phyloP scores from a whole-genome alignment of 2,888 invertebrate species.

The Meliscaeva auricollis region DNA sequence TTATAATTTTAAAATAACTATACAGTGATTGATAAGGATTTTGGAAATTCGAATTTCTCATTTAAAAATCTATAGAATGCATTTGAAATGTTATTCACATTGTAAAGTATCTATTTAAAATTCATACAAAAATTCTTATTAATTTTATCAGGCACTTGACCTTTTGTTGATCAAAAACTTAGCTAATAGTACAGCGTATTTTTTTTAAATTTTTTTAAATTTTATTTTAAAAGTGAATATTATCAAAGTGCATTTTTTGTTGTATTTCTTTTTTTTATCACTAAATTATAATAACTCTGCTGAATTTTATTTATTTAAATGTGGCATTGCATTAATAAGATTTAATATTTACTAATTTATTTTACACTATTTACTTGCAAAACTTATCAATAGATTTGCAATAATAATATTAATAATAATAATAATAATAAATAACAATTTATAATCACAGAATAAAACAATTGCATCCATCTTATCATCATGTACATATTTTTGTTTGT shows the following conservation, averaged over 20 bases:
- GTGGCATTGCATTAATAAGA: constrained; percentile 8
- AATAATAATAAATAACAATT: constrained; percentile 42
- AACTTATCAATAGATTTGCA: constrained; percentile 47
- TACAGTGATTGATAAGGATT: constrained; percentile 29
- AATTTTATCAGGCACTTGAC: constrained; percentile 50
- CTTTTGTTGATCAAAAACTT: constrained; percentile 55
- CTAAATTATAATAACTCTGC: constrained; percentile 52
- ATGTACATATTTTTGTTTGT: constrained; percentile 18
- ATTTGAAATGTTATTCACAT: constrained; percentile 22
- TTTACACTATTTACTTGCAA: constrained; percentile 40
- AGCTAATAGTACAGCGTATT: constrained; percentile 27
- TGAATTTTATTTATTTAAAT: constrained; percentile 14
- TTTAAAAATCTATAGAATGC: constrained; percentile 24
- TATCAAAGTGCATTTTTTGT: constrained; percentile 55
- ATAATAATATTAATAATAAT: constrained; percentile 20
- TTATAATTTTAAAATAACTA: not conserved
- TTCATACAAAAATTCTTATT: constrained; percentile 49
- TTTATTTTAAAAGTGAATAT: constrained; percentile 59
- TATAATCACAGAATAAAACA: constrained; percentile 72
- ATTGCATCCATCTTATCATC: constrained; percentile 40
- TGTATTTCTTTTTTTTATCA: not conserved
- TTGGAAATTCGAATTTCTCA: constrained; percentile 23
- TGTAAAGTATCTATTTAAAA: constrained; percentile 46
- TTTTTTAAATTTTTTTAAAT: too few species aligned
- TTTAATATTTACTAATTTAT: not conserved